Conservation (phyloP, 2,888 invertebrate genomes). For the Orthonychiurus folsomi region DNA sequence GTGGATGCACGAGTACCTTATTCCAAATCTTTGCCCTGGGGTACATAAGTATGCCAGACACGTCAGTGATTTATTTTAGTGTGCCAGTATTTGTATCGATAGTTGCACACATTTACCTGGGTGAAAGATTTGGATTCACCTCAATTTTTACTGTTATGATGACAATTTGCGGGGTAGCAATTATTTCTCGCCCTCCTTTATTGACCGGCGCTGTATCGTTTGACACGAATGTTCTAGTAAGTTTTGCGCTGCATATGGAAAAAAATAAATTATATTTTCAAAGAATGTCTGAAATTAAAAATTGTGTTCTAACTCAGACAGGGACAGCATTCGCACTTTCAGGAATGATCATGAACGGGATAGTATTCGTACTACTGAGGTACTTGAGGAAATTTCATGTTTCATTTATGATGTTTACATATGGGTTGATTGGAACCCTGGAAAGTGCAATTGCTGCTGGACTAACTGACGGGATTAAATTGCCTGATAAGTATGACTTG, state of each 20-base stretch:
- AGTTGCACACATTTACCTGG: conserved; percentile 27
- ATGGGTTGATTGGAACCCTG: conserved; percentile 27
- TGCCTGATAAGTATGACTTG: neutral
- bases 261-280: conserved; percentile 2
- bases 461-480: neutral
- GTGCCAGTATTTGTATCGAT: conserved; percentile 30
- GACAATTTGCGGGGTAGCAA: conserved; percentile 19
- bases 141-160: conserved; percentile 20
- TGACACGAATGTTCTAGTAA: conserved; percentile 24
- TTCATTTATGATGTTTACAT: conserved; percentile 23
- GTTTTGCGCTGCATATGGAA: neutral
- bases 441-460: conserved; percentile 20
- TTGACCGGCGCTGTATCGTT: conserved; percentile 20
- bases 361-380: neutral
- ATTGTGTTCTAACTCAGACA: conserved; percentile 21
- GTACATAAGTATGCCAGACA: conserved; percentile 29
- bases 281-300: neutral
- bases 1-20: conserved; percentile 27
- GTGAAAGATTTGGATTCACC: conserved; percentile 25
- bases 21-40: conserved; percentile 27
- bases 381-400: conserved; percentile 21
- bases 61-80: conserved; percentile 19
- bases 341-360: conserved; percentile 22
- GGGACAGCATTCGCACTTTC: conserved; percentile 23
- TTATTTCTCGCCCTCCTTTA: conserved; percentile 28